Base-by-base conservation (phyloP, 2,888 invertebrate species). In the Hemithea aestivaria region DNA sequence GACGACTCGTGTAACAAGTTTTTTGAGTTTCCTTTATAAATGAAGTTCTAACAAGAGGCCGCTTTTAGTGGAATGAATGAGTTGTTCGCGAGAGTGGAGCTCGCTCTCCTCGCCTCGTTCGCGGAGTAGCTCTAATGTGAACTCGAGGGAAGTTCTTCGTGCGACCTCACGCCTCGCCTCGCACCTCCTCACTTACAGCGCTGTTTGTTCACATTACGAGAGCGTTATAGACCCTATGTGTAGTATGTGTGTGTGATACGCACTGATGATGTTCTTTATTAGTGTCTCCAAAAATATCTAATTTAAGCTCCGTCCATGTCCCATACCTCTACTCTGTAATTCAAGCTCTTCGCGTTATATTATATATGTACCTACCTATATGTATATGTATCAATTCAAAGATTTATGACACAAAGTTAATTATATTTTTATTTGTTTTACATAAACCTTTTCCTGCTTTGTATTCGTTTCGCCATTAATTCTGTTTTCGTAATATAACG, bases 1-100 rank as follows among this genome's bases (percentile, higher is more conserved):
- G 35, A 42, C 27, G 42, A 48, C 44, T 51, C 45, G 40, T 44
- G 42, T 47, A 47, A 45, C 45, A 46, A 49, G 47, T 46, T 50
- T 48, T 45, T 50, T 49, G 42, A 38, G 23, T 40, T 45, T 48
- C 28, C 32, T 30, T 49, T 40, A 30, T 44, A 50, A 54, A 50
- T 44, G 44, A 48, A 50, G 40, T 40, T 40, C 38, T 48, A 42
- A 41, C 39, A 43, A 40, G 32, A 35, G 31, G 40, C 40, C 20
- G 40, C 49, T 50, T 34, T 48, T 41, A 51, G 47, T 28, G 40
- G 40, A 48, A 48, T 52, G 35, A 51, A 49, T 53, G 51, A 46
- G 34, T 33, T 40, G 37, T 27, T 29, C 10, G 11, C 33, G 32
- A 16, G 27, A 21, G 25, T 28, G 23, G 27, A 27, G 16, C 16